phyloP scores from a whole-genome alignment of 1,140 invertebrate species.

The Hylaeus anthracinus region DNA sequence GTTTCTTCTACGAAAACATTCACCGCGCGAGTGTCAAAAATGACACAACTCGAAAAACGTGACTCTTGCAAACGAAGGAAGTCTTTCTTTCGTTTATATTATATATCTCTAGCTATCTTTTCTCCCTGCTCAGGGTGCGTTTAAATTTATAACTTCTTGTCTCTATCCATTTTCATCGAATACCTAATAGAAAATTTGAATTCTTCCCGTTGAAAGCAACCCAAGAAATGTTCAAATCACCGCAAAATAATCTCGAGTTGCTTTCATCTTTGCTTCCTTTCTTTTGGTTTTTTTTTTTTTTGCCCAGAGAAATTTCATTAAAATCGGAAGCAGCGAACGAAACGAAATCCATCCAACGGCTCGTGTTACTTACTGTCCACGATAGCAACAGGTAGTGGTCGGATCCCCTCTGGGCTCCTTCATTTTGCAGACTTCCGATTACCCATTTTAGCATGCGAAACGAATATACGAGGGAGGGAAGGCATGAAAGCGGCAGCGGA shows the following conservation, averaged over 20 bases:
- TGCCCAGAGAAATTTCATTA: conserved; percentile 31
- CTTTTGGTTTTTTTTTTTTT: not conserved
- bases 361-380: conserved; percentile 58
- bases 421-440: conserved; percentile 54
- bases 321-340: conserved; percentile 34
- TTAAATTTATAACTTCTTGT: no score
- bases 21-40: no score
- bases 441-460: conserved; percentile 49
- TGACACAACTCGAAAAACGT: no score
- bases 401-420: conserved; percentile 47
- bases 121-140: no score
- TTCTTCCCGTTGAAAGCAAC: not conserved
- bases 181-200: not conserved
- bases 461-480: conserved; percentile 24
- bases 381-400: conserved; percentile 65
- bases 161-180: no score
- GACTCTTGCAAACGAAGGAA: no score
- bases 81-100: no score
- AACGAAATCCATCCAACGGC: conserved; percentile 44
- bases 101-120: no score
- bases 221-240: not conserved
- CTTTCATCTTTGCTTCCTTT: not conserved
- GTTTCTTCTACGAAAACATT: no score
- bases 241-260: not conserved
- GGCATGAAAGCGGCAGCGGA: conserved; percentile 10